Evolutionary conservation across 2,888 invertebrate species (phyloP).

Genomic region (Epinotia brunnichana): DNA sequence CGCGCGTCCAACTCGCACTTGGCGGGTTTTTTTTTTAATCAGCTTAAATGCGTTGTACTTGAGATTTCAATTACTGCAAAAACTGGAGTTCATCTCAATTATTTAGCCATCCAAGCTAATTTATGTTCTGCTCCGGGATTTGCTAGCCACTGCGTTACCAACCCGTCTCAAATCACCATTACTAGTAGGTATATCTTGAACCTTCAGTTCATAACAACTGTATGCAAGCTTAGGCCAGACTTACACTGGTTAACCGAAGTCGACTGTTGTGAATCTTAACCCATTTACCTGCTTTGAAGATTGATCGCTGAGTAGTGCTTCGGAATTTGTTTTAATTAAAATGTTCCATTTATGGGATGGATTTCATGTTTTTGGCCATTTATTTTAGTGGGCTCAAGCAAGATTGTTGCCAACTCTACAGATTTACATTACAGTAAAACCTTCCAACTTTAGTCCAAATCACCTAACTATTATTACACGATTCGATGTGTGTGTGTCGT

Average conservation of each 20-base stretch:
- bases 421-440: too few species aligned
- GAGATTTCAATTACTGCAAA: constrained; percentile 2
- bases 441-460: too few species aligned
- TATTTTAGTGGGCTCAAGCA: background rate
- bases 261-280: background rate
- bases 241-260: background rate
- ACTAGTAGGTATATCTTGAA: background rate
- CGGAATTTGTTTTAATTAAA: constrained; percentile 22
- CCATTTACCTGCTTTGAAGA: constrained; percentile 8
- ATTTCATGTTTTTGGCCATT: background rate
- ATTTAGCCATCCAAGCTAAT: constrained; percentile 14
- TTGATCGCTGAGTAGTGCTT: constrained; percentile 2
- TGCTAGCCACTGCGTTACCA: background rate
- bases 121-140: constrained; percentile 3
- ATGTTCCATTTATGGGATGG: background rate
- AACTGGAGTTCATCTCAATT: constrained; percentile 1
- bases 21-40: too few species aligned
- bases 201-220: background rate
- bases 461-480: too few species aligned
- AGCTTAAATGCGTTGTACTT: background rate
- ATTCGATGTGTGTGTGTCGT: too few species aligned
- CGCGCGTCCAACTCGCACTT: too few species aligned
- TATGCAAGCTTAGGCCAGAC: background rate
- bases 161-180: background rate
- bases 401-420: too few species aligned